Evolutionary conservation across 1,140 invertebrate species (phyloP), one percentile per base, ranked within the genome.

Genomic region (Platyscapa corneri): DNA sequence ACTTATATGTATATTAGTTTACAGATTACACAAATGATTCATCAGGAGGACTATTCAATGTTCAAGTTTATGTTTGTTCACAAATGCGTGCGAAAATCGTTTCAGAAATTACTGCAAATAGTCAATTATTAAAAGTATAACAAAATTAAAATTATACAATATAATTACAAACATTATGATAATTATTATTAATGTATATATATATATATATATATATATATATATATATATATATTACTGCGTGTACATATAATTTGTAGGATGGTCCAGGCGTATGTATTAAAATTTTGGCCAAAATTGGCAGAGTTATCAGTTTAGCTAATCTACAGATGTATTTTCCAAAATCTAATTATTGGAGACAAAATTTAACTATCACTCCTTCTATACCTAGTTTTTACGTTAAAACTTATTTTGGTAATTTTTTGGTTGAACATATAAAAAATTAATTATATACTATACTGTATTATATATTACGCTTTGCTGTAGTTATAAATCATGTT

Each of bases 271-370:
- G 94, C 18, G 95, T 95, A 91, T 96, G 96, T 89, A 94, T 96
- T 67, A 93, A 93, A 42, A 95, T 95, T 70, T 89, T 97, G 76
- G 95, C 96, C 16, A 94, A 94, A 18, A 95, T 97, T 49, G 97
- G 96, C 88, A 94, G 95, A 18, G 95, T 96, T 12, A 94, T 95
- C 1, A 96, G 96, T 89, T 91, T 97, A 78, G 96, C 96, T 16
- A 96, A 96, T 90, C 93, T 97, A 53, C 96, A 96, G 14, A 96
- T 97, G 93, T 96, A 96, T 87, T 97, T 97, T 92, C 96, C 96
- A 37, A 90, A 91, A n/a, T 93, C 94, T 60, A 92, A 92, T 60
- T 95, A 95, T 78, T 97, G 96, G 96, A 94, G 94, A 85, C 93
- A 91, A 34, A 92, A 91, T 20, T 89, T 90, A 3, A 88, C 92